phyloP scores from a whole-genome alignment of 2,888 invertebrate species.

The Scrobipalpa atriplicella region DNA sequence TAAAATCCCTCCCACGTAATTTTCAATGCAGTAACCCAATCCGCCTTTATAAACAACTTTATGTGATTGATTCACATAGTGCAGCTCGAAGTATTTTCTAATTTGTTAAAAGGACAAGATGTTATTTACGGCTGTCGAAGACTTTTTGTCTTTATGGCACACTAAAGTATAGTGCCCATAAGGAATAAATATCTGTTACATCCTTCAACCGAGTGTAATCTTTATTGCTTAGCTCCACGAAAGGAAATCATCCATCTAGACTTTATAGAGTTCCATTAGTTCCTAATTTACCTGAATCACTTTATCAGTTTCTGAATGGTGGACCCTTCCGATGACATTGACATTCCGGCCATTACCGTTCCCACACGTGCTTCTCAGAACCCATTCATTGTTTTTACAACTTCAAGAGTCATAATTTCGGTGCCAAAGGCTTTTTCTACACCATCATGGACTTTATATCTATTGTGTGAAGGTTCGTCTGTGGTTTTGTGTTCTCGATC shows the following conservation, averaged over 20 bases:
- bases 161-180: background rate
- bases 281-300: constrained; percentile 28
- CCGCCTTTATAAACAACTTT: background rate
- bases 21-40: background rate
- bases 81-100: background rate
- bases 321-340: constrained; percentile 62
- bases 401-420: constrained; percentile 37
- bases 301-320: constrained; percentile 41
- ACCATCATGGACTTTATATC: constrained; percentile 45
- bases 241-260: constrained; percentile 31
- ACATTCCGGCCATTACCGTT: constrained; percentile 72
- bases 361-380: constrained; percentile 74
- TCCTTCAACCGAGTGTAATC: constrained; percentile 6
- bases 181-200: no score
- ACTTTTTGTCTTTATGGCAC: background rate
- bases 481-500: constrained; percentile 36
- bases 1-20: background rate
- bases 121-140: constrained; percentile 2
- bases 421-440: background rate
- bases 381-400: constrained; percentile 70
- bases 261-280: constrained; percentile 24
- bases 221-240: background rate
- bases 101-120: background rate
- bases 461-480: constrained; percentile 34
- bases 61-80: background rate